phyloP scores from a whole-genome alignment of 2,113 vertebrate genomes.

The Empidonax traillii region DNA sequence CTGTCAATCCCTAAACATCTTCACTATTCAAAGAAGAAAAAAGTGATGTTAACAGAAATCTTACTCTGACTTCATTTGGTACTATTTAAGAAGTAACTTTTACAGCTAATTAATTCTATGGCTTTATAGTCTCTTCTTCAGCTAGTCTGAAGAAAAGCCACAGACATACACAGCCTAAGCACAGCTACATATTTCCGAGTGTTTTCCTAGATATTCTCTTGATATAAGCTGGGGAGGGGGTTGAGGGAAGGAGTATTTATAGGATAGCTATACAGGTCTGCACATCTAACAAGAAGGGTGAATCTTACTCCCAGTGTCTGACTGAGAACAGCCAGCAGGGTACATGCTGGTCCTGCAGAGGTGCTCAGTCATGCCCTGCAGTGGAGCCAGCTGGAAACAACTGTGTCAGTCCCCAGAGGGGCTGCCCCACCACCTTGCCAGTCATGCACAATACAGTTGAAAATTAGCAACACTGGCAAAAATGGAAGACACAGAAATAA shows the following conservation, averaged over 20 bases:
- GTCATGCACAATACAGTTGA: not conserved
- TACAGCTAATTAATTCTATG: not conserved
- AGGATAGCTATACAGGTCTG: not conserved
- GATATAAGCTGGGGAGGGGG: not conserved
- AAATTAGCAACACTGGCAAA: not conserved
- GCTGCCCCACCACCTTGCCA: not conserved
- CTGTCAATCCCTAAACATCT: not conserved
- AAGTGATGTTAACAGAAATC: not conserved
- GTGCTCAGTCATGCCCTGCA: not conserved
- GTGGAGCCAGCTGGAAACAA: not conserved
- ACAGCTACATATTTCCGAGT: accelerated
- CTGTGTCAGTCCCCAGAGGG: no score
- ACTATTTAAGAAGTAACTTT: not conserved
- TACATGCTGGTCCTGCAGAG: accelerated
- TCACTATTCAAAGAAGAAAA: not conserved
- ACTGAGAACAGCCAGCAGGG: not conserved
- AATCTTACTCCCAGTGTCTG: not conserved
- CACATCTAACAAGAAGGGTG: not conserved
- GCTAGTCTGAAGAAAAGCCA: not conserved
- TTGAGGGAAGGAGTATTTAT: not conserved
- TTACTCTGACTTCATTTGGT: not conserved
- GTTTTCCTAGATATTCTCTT: not conserved
- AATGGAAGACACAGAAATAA: not conserved
- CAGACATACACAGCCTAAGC: not conserved
- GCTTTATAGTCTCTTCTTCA: not conserved